Evolutionary conservation across 1,140 invertebrate genomes (phyloP), one percentile per base, ranked within the genome.

Genomic region (Sitophilus oryzae): DNA sequence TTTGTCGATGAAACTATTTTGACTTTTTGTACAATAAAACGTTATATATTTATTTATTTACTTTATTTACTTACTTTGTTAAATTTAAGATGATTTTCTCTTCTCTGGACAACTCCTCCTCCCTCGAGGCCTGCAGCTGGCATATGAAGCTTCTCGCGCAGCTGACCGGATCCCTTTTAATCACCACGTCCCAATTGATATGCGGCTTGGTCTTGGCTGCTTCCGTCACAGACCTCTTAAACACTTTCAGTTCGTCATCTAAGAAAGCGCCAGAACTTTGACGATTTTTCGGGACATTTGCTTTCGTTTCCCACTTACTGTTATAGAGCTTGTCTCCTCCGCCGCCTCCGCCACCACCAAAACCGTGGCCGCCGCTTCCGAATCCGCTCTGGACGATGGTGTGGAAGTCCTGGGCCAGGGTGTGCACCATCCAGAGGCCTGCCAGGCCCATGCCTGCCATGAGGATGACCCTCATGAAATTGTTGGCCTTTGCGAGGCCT

Each of bases 101-200:
- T 23, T 62, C 61, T 45, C 51, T 45, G n/a, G 46, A 47, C 22
- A 67, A 53, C 30, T 61, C 36, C 9, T 56, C 35, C 10, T 58
- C 56, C 4, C 60, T 54, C 16, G 53, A 54, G 3, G 63, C 65
- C 10, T 57, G 61, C 21, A 67, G 35, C 52, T 69, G 67, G 46
- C 67, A 69, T 11, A 69, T 56, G 46, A 67, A 69, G 47, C 65
- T 69, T 21, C 64, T 49, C 1, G 63, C 61, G 50, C 67, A 69
- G 23, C 63, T 59, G 34, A 61, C 61, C 14, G 61, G 63, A 58
- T 69, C 67, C 38, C 65, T 44, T 41, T 58, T 55, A 19, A 68
- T 44, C 3, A 69, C 58, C n/a, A 44, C 45, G 21, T 63, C 63
- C 66, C 66, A 69, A 36, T 66, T 56, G 36, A 68, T 62, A 16